A percentile compares a stretch with the other conserved stretches of the same genome.
Conservation (phyloP, 2,113 vertebrate species). For the Alouatta palliata region DNA sequence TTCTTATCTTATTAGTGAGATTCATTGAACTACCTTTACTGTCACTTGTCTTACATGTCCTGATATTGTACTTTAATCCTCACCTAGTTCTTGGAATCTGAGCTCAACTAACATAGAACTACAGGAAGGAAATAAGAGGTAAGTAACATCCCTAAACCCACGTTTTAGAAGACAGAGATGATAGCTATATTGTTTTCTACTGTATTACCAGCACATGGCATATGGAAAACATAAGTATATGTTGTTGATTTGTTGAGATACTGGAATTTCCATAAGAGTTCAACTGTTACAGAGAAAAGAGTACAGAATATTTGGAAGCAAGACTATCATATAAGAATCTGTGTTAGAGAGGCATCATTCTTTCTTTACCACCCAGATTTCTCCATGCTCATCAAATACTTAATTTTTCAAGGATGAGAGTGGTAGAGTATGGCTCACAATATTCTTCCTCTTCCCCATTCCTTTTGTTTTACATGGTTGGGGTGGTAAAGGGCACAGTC, state of each 20-base stretch:
- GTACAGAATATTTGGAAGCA: background rate
- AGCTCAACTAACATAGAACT: background rate
- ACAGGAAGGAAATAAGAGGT: background rate
- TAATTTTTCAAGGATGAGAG: background rate
- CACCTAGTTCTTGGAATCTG: background rate
- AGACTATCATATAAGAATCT: background rate
- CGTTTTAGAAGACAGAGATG: background rate
- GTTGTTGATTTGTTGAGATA: background rate
- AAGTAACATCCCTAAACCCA: background rate
- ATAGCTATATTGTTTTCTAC: background rate
- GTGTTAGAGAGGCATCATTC: background rate
- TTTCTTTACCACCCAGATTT: background rate
- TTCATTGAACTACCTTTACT: background rate
- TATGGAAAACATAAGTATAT: background rate
- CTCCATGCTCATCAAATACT: background rate
- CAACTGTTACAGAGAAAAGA: background rate
- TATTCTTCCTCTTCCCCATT: background rate
- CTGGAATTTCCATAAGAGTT: background rate
- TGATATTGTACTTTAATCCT: background rate
- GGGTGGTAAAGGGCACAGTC: background rate
- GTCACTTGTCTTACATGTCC: background rate
- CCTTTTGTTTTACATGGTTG: background rate
- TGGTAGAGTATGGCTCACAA: background rate
- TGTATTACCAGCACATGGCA: background rate
- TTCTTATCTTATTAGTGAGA: background rate